Conservation (phyloP, 2,797 vertebrate genomes). For the Micrastur ruficollis region DNA sequence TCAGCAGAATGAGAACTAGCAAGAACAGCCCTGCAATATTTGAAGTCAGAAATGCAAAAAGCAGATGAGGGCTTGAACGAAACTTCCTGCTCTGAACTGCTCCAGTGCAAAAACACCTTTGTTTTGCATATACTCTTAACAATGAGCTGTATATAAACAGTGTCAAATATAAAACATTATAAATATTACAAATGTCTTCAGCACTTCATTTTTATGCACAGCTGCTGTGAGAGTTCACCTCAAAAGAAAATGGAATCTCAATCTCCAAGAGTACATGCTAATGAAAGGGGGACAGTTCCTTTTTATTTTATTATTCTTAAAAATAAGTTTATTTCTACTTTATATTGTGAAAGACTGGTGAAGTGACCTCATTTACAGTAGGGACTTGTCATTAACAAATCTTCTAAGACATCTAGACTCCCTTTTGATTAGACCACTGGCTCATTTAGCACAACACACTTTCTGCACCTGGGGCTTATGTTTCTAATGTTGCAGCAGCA, state of each 20-base stretch:
- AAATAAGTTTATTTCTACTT: neutral
- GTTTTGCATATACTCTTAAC: neutral
- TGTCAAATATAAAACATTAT: neutral
- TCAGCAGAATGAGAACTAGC: neutral
- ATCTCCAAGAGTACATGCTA: neutral
- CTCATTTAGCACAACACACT: neutral
- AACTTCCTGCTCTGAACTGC: neutral
- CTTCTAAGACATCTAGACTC: neutral
- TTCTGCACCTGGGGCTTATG: neutral
- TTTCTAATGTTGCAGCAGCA: neutral
- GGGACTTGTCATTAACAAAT: neutral
- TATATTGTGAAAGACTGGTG: neutral
- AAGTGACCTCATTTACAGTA: neutral
- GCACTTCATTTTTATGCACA: neutral
- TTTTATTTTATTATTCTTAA: neutral
- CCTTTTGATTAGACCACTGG: neutral
- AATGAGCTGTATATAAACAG: neutral
- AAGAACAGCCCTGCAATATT: neutral
- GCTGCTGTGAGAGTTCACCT: neutral
- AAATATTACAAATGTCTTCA: neutral
- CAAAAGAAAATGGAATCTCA: neutral
- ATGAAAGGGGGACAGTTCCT: neutral
- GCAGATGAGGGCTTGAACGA: neutral
- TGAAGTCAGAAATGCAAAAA: slow-evolving; percentile 6
- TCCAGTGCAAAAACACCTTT: neutral